Percentiles rank a stretch among this genome's conserved stretches.
These are phyloP conservation scores for Cromileptes altivelis DNA, from an alignment of 2,113 vertebrate genomes.

Conservation along the genomic window DNA sequence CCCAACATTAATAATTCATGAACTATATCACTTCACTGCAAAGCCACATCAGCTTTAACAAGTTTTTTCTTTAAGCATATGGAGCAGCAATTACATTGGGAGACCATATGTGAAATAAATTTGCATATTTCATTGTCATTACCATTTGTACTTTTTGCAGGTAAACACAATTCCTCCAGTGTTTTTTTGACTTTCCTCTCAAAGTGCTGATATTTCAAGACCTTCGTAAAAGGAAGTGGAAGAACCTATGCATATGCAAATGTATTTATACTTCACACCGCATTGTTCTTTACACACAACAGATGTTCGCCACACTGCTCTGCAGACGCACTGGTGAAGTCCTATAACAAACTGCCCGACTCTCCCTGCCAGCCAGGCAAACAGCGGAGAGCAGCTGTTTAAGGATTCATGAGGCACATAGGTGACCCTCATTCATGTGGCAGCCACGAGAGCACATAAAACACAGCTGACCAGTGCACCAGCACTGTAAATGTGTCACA, in stretches of 20 bases:
- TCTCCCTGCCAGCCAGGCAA: slow-evolving; percentile 50
- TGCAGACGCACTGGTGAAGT: slow-evolving; percentile 31
- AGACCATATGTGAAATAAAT: slow-evolving; percentile 5
- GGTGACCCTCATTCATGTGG: slow-evolving; percentile 81
- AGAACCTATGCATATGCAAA: slow-evolving; percentile 69
- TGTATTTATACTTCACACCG: slow-evolving; percentile 66
- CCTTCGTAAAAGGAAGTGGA: slow-evolving; percentile 20
- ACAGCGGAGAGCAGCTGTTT: slow-evolving; percentile 81
- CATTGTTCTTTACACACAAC: slow-evolving; percentile 68
- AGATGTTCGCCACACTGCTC: slow-evolving; percentile 66
- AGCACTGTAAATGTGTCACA: slow-evolving; percentile 80
- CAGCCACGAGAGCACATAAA: slow-evolving; percentile 81
- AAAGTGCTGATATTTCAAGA: slow-evolving; percentile 66
- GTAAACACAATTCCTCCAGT: neutral
- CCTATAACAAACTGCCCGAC: slow-evolving; percentile 58
- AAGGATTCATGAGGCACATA: slow-evolving; percentile 86
- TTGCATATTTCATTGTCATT: slow-evolving; percentile 25
- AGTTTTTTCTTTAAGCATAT: neutral
- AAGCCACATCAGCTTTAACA: slow-evolving; percentile 11
- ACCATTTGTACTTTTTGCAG: slow-evolving; percentile 31
- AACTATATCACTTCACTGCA: neutral
- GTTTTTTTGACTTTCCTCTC: slow-evolving; percentile 21
- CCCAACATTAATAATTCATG: slow-evolving; percentile 27
- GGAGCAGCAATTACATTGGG: neutral
- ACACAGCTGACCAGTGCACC: slow-evolving; percentile 82